These are phyloP conservation scores for Tetramorium alpestre DNA, from an alignment of 1,140 invertebrate genomes.

Conservation along the genomic window DNA sequence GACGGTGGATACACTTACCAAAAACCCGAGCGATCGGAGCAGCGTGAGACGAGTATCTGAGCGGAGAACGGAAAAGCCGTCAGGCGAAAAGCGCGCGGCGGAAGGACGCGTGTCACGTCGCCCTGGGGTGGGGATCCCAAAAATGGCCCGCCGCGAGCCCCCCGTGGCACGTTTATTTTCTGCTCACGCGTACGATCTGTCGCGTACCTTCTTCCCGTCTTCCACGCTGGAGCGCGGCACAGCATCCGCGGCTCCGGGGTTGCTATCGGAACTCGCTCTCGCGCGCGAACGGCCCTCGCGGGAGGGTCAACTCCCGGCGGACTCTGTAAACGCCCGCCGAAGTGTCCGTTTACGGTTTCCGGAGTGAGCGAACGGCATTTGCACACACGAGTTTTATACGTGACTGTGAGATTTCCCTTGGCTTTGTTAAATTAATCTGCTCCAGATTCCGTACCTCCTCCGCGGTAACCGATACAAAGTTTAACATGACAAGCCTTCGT, in stretches of 20 bases:
- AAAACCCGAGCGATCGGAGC: constrained; percentile 82
- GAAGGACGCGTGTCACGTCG: constrained; percentile 33
- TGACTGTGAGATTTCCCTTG: neutral
- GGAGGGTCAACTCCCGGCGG: neutral
- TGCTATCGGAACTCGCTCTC: neutral
- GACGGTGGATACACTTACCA: constrained; percentile 79
- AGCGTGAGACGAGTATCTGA: constrained; percentile 83
- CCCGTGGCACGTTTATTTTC: constrained; percentile 75
- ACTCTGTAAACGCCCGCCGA: neutral
- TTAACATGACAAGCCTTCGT: neutral
- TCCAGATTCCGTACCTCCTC: neutral
- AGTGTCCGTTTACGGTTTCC: neutral
- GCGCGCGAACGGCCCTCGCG: neutral
- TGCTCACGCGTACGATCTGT: constrained; percentile 58
- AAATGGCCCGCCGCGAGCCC: constrained; percentile 83
- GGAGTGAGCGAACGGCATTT: neutral
- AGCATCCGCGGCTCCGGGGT: neutral
- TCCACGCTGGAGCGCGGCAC: neutral
- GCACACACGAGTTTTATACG: neutral
- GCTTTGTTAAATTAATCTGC: neutral
- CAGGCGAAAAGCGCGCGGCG: constrained; percentile 9
- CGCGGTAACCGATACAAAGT: neutral
- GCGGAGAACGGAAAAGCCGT: constrained; percentile 62
- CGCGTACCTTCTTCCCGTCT: constrained; percentile 22
- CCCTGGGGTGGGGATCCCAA: constrained; percentile 83